Evolutionary conservation across 2,888 invertebrate species (phyloP), one percentile per base, ranked within the genome.

Genomic region (Keiferia lycopersicella): DNA sequence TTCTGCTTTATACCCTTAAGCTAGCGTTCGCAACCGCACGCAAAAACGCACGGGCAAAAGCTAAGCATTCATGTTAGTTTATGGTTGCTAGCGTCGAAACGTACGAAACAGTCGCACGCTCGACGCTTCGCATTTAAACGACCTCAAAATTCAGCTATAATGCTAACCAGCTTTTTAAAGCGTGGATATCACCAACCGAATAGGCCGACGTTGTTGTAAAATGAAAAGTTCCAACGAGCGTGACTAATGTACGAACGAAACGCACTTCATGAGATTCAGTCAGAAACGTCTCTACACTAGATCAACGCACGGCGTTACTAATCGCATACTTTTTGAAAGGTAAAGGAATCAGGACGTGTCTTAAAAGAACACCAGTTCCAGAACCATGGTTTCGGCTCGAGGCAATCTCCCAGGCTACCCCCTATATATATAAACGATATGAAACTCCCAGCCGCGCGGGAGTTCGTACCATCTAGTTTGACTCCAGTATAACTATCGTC

Each of bases 341-440:
- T n/a, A 45, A 45, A 45, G 45, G 45, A 45, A 45, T 65, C 65
- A 63, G 62, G 64, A 67, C 65, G 64, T 62, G 64, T 65, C 65
- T 64, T 65, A 65, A 67, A 62, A 67, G 64, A 64, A 64, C 64
- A 67, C 65, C 65, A 45, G 45, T 45, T 45, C 45, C 45, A 45
- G 16, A 16, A 45, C 45, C 16, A 2, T 3, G 11, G 14, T 45
- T n/a, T 16, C 3, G 45, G 45, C n/a, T 16, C n/a, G n/a, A 45
- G n/a, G 45, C 45, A n/a, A 45, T n/a, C 45, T 34, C 45, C 16
- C 1, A 41, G 16, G 11, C 16, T 6, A n/a, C 45, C 16, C 45
- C 45, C 45, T 45, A 45, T 16, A 45, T 3, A 45, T 45, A 45
- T 16, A n/a, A 45, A 45, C 16, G 45, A 45, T 45, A 45, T 16